Evolutionary conservation across 1,140 invertebrate genomes (phyloP).

Genomic region (Augochlora pura): DNA sequence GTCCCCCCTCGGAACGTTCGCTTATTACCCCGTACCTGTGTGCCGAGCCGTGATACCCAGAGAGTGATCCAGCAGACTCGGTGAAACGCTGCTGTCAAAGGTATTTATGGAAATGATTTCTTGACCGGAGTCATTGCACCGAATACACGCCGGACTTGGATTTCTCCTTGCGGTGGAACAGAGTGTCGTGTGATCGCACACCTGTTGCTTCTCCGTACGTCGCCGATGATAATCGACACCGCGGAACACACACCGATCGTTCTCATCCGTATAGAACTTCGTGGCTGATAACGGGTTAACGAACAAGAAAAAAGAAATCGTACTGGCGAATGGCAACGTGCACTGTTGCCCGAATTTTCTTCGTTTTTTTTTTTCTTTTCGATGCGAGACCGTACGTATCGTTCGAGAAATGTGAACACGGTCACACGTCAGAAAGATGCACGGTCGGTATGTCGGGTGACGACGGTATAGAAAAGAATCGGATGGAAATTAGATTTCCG

Average conservation of each 20-base stretch:
- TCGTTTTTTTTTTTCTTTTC: not conserved
- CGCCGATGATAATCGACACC: conserved; percentile 32
- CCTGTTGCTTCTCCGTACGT: conserved; percentile 49
- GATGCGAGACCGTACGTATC: not conserved
- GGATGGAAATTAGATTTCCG: not conserved
- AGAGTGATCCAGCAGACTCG: conserved; percentile 43
- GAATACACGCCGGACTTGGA: conserved; percentile 36
- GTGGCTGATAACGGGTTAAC: conserved; percentile 24
- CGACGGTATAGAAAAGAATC: not conserved
- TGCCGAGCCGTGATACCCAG: conserved; percentile 16
- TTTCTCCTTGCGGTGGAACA: conserved; percentile 42
- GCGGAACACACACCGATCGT: not conserved
- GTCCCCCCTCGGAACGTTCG: not conserved
- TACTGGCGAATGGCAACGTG: not conserved
- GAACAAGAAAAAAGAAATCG: conserved; percentile 38
- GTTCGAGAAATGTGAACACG: not conserved
- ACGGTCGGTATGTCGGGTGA: conserved; percentile 10
- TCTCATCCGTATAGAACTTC: conserved; percentile 11
- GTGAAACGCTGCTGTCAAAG: conserved; percentile 57
- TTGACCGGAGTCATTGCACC: conserved; percentile 48
- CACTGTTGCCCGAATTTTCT: not conserved
- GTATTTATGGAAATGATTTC: conserved; percentile 63
- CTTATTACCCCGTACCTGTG: conserved; percentile 20
- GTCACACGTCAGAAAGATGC: not conserved
- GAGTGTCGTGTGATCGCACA: conserved; percentile 41